Evolutionary conservation across 2,888 invertebrate species (phyloP), one percentile per base, ranked within the genome.

Genomic region (Sturmia bella): DNA sequence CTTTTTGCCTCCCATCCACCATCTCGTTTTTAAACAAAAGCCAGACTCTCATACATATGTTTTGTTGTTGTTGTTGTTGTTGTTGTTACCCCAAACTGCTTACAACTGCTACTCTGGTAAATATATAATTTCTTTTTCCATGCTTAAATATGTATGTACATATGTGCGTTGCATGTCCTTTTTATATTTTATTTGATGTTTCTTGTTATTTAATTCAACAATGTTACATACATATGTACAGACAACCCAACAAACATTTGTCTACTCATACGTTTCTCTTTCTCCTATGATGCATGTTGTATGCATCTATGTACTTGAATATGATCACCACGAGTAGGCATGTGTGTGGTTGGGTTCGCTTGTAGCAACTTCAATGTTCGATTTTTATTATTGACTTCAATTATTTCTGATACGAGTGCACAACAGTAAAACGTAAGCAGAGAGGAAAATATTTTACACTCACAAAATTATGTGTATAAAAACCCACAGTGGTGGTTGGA

Each of bases 311-410:
- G 9, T 50, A 15, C 4, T 6, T 50, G 48, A 19, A 13, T 50
- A 21, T 19, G 21, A 19, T 52, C n/a, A 48, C 32, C 6, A 50
- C 24, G 27, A 39, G n/a, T 37, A 37, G 32, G 54, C 50, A n/a
- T 19, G 21, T 43, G 27, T 27, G 27, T 27, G 27, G 3, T 3
- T 27, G 27, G 3, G 27, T 43, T n/a, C 13, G 17, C 41, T 15
- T n/a, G n/a, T n/a, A 27, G 32, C 54, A 48, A 17, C 63, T 39
- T 64, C 70, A 66, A 64, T 78, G 50, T 78, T 72, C 48, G 57
- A 37, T 19, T 45, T 66, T 73, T 73, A 52, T 27, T 70, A 69
- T 70, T 69, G 76, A 45, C 77, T 70, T 70, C 77, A 78, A 78
- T 78, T 69, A 56, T 37, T 56, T 15, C 32, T 56, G 56, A 56